phyloP scores from a whole-genome alignment of 2,113 vertebrate species.

The Lampris megalopsis region DNA sequence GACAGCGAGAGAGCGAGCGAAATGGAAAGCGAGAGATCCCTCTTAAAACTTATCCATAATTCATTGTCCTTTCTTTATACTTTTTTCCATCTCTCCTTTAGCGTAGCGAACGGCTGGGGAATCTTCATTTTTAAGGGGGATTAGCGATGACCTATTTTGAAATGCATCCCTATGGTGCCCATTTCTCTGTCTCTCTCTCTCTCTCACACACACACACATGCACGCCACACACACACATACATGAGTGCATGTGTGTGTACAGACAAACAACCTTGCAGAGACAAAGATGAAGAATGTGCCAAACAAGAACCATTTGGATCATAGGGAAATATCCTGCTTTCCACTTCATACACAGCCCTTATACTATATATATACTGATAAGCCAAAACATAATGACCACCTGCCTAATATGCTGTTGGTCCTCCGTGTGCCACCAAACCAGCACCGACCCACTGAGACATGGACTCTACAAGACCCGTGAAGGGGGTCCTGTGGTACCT shows the following conservation, averaged over 20 bases:
- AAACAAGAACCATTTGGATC: constrained; percentile 25
- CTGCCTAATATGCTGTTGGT: no score
- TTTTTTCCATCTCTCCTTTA: constrained; percentile 46
- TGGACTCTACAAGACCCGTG: no score
- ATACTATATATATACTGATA: no score
- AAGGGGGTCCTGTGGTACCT: no score
- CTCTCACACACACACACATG: not conserved
- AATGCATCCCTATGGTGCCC: constrained; percentile 57
- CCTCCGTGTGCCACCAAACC: no score
- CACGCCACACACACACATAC: not conserved
- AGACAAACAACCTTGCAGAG: constrained; percentile 2
- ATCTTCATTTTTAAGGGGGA: constrained; percentile 68
- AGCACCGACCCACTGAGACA: no score
- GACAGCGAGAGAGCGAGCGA: not conserved
- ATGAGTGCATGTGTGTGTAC: not conserved
- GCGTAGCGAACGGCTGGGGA: constrained; percentile 40
- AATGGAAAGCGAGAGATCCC: constrained; percentile 61
- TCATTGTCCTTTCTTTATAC: constrained; percentile 68
- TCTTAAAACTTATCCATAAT: constrained; percentile 82
- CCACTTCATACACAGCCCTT: no score
- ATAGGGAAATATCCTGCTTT: not conserved
- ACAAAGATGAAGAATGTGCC: constrained; percentile 6
- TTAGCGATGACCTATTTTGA: constrained; percentile 73
- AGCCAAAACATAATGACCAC: no score
- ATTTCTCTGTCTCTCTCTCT: constrained; percentile 12